Evolutionary conservation across 2,888 invertebrate species (phyloP), one percentile per base, ranked within the genome.

Genomic region (Trissolcus japonicus): DNA sequence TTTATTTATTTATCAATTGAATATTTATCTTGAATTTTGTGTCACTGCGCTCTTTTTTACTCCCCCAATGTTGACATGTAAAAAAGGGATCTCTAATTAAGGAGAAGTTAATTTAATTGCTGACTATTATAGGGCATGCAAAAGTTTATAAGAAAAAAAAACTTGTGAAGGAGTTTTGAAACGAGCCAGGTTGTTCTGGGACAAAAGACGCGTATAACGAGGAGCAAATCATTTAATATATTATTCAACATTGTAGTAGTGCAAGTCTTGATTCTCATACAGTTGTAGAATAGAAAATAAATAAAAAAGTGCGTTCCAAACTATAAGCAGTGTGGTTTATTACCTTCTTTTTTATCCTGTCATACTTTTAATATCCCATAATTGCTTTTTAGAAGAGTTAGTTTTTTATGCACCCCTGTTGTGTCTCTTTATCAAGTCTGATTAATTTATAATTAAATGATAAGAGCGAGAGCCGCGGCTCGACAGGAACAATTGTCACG

Each of bases 251-350:
- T 83, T 86, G 87, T 88, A 88, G 88, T 85, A 83, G 86, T 81
- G 85, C 84, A 85, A 85, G 83, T 85, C 85, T 86, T 84, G 84
- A 85, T 86, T 85, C 86, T 79, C 74, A 62, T 87, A 85, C 85
- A 83, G 81, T 83, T 85, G 86, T 87, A 88, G 88, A 84, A 81
- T 83, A 85, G 85, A 84, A 82, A 51, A 43, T 69, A 86, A 88
- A 88, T 82, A 76, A 51, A 83, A 85, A 87, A 82, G 81, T 80
- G 62, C 72, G 65, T 63, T 76, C 66, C 59, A 72, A 80, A 50
- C 0, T 59, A 75, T 59, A 16, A 17, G 14, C 35, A 11, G 21
- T 6, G 40, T 62, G 4, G 41, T 54, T 25, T 14, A 46, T 60
- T 60, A 50, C n/a, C 51, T 25, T 29, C 19, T 41, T 17, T 50